A percentile compares a stretch with the other conserved stretches of the same genome.
These are phyloP conservation scores for Therioaphis trifolii DNA, from an alignment of 2,888 invertebrate species.

Conservation along the genomic window DNA sequence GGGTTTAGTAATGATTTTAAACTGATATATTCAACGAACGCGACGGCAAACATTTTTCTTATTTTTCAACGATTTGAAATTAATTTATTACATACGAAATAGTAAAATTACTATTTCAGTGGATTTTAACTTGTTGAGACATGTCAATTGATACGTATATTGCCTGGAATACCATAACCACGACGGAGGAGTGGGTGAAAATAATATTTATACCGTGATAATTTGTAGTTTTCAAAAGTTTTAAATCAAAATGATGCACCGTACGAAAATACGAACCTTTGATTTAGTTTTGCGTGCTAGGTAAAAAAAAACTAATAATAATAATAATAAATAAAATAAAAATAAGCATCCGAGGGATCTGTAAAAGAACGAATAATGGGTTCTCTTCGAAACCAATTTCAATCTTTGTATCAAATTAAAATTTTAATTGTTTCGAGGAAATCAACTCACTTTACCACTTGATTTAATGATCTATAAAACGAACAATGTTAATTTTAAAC, in stretches of 20 bases:
- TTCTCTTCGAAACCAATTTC: constrained; percentile 9
- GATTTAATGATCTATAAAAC: constrained; percentile 40
- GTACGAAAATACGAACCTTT: neutral
- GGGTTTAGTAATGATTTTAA: no score
- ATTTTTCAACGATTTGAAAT: no score
- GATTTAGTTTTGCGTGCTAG: constrained; percentile 13
- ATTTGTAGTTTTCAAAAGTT: constrained; percentile 15
- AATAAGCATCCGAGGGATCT: constrained; percentile 32
- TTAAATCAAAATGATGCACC: constrained; percentile 22
- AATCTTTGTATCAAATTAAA: constrained; percentile 33
- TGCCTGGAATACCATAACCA: neutral
- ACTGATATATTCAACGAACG: neutral
- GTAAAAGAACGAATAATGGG: constrained; percentile 17
- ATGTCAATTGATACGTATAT: no score
- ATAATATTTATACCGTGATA: neutral
- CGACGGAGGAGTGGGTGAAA: neutral
- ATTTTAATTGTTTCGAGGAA: constrained; percentile 41
- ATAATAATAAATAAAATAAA: no score
- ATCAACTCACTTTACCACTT: constrained; percentile 35
- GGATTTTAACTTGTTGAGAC: neutral
- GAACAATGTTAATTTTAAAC: constrained; percentile 28
- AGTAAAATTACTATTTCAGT: neutral
- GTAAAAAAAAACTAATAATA: no score
- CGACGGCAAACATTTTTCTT: no score
- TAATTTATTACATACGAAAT: neutral